Evolutionary conservation across 2,888 invertebrate species (phyloP).

Genomic region (Zhuqinia jingwanae): DNA sequence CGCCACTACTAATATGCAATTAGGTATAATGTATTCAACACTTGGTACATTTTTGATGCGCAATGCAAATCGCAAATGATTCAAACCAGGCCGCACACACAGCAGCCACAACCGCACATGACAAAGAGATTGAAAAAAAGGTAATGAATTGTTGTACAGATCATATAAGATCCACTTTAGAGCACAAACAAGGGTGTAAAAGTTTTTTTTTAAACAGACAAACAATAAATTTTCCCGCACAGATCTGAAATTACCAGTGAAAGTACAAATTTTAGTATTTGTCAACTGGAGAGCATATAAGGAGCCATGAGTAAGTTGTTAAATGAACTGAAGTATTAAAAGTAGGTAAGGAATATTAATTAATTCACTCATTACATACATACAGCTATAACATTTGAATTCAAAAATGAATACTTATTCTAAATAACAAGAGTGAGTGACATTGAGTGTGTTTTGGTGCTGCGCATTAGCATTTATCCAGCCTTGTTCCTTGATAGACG

Average conservation of each 20-base stretch:
- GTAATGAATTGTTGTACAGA: too few relatives aligned
- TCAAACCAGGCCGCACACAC: not conserved
- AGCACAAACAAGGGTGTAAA: too few relatives aligned
- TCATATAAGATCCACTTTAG: too few relatives aligned
- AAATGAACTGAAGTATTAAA: constrained; percentile 18
- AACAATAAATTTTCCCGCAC: not conserved
- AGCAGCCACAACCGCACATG: too few relatives aligned
- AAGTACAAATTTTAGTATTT: constrained; percentile 27
- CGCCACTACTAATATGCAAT: constrained; percentile 14
- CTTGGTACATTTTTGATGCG: not conserved
- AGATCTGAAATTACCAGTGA: constrained; percentile 18
- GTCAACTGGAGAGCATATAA: constrained; percentile 10
- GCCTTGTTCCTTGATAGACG: too few relatives aligned
- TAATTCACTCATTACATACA: not conserved
- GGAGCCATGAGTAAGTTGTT: not conserved
- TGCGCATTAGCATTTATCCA: too few relatives aligned
- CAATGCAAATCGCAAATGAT: not conserved
- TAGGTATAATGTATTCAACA: not conserved
- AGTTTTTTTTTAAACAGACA: not conserved
- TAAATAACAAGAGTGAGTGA: not conserved
- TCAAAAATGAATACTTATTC: not conserved
- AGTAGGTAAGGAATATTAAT: constrained; percentile 1
- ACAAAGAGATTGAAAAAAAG: not conserved
- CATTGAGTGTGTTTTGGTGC: too few relatives aligned
- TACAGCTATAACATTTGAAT: too few relatives aligned